Evolutionary conservation across 2,113 vertebrate genomes (phyloP).

Genomic region (Muntiacus muntjak): DNA sequence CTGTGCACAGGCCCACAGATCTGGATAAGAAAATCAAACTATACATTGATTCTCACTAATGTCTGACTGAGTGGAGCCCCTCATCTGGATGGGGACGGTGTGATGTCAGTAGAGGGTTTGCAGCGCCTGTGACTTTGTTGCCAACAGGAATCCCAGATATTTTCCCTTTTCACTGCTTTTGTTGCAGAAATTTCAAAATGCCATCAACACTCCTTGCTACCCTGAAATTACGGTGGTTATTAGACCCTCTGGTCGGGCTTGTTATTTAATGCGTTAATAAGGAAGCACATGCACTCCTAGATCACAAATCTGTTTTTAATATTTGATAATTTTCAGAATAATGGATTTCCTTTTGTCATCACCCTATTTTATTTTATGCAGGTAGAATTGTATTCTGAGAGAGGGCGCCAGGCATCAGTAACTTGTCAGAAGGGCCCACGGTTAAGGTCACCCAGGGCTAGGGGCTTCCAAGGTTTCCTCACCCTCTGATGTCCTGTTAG

Average conservation of each 20-base stretch:
- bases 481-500: neutral
- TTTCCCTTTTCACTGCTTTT: rapidly evolving
- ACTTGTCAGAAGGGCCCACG: neutral
- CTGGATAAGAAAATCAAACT: neutral
- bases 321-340: slow-evolving; percentile 55
- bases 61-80: rapidly evolving
- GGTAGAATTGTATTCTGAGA: neutral
- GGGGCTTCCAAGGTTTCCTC: neutral
- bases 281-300: neutral
- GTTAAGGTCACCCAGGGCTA: rapidly evolving
- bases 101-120: rapidly evolving
- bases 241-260: neutral
- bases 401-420: neutral
- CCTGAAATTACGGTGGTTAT: slow-evolving; percentile 4
- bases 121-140: neutral
- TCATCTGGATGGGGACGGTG: rapidly evolving
- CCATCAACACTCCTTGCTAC: rapidly evolving
- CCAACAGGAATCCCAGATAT: rapidly evolving
- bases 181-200: neutral
- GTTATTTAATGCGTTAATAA: slow-evolving; percentile 68
- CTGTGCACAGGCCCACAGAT: neutral
- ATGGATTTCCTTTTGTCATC: slow-evolving; percentile 19
- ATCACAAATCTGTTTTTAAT: slow-evolving; percentile 63
- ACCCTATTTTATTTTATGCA: neutral
- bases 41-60: neutral